These are phyloP conservation scores for Ennomos erosarius DNA, from an alignment of 2,888 invertebrate genomes.

Conservation along the genomic window DNA sequence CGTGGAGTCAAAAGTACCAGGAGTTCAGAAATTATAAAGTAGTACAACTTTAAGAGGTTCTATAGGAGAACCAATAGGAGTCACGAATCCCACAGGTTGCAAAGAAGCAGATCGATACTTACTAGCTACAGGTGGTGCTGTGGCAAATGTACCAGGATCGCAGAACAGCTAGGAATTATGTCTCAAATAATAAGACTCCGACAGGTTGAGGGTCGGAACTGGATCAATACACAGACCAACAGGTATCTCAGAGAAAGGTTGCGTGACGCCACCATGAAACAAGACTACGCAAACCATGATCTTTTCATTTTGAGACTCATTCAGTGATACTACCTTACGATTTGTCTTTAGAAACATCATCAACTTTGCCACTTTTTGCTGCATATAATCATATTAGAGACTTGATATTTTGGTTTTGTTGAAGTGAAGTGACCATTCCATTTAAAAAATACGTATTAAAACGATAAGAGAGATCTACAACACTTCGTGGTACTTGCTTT, in stretches of 20 bases:
- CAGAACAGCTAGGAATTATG: conserved; percentile 5
- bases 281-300: conserved; percentile 4
- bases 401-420: too few species aligned
- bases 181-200: conserved; percentile 3
- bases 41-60: background rate
- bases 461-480: too few species aligned
- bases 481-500: too few species aligned
- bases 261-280: background rate
- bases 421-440: too few species aligned
- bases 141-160: conserved; percentile 11
- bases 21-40: conserved; percentile 1
- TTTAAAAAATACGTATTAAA: too few species aligned
- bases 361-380: too few species aligned
- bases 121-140: conserved; percentile 9
- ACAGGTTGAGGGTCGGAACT: conserved; percentile 16
- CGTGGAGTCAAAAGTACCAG: conserved; percentile 11
- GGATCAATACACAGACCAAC: conserved; percentile 19
- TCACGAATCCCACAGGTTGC: background rate
- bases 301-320: background rate
- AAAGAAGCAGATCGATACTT: background rate
- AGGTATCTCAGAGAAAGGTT: conserved; percentile 2
- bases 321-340: too few species aligned
- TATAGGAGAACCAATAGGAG: background rate
- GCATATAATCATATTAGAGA: too few species aligned
- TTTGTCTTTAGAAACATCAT: too few species aligned